Conservation (phyloP, 2,797 vertebrate genomes). For the Sardinella longiceps region DNA sequence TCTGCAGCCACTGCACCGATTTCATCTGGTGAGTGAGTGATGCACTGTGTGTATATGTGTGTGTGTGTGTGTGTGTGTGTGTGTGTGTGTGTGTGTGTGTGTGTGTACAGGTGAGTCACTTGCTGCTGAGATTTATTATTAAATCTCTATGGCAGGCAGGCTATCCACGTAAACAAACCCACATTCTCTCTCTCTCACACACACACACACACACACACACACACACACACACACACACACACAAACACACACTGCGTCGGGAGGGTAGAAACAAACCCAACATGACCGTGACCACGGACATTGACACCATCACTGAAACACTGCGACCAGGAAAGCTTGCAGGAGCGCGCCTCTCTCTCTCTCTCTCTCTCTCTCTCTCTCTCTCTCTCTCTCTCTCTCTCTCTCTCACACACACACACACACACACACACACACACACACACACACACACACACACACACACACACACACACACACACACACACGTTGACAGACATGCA, state of each 20-base stretch:
- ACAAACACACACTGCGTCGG: conserved; percentile 47
- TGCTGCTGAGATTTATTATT: conserved; percentile 70
- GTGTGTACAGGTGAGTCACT: conserved; percentile 75
- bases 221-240: conserved; percentile 37
- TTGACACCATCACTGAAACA: background rate
- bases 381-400: too few relatives aligned
- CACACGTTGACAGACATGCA: background rate
- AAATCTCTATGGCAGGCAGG: conserved; percentile 34
- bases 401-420: too few relatives aligned
- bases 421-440: too few relatives aligned
- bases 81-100: conserved; percentile 6
- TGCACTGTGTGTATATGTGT: too few relatives aligned
- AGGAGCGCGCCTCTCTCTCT: background rate
- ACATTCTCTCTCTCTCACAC: too few relatives aligned
- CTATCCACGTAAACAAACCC: conserved; percentile 1
- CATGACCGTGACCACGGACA: background rate
- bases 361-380: too few relatives aligned
- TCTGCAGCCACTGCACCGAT: conserved; percentile 97
- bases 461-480: background rate
- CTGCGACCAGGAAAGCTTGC: background rate
- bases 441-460: conserved; percentile 1
- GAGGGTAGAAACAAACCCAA: background rate
- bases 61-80: background rate
- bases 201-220: background rate
- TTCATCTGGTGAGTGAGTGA: conserved; percentile 90